These are phyloP conservation scores for Lordiphosa fenestrarum DNA, from an alignment of 2,888 invertebrate genomes.

Conservation along the genomic window DNA sequence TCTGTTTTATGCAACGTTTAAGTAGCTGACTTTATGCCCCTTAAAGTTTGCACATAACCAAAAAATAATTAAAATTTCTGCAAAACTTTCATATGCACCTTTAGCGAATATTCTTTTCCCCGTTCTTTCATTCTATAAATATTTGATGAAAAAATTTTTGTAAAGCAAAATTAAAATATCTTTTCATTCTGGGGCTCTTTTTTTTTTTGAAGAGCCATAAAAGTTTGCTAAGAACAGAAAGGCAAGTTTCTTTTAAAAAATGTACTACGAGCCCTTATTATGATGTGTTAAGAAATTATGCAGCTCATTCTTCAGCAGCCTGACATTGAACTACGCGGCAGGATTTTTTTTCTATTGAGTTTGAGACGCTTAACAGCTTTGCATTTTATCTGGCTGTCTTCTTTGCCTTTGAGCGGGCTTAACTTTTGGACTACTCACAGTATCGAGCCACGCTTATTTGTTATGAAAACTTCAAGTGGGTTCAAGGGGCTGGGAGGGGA, in stretches of 20 bases:
- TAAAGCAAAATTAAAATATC: constrained; percentile 21
- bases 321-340: constrained; percentile 49
- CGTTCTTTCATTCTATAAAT: constrained; percentile 33
- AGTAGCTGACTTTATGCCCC: constrained; percentile 6
- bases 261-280: constrained; percentile 20
- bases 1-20: background rate
- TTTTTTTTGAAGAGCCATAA: constrained; percentile 7
- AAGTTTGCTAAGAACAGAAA: constrained; percentile 30
- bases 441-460: constrained; percentile 65
- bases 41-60: constrained; percentile 32
- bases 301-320: constrained; percentile 10
- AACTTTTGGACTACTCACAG: constrained; percentile 62
- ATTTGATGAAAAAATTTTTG: constrained; percentile 48
- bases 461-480: constrained; percentile 57
- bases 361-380: constrained; percentile 40
- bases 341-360: constrained; percentile 30
- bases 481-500: constrained; percentile 8
- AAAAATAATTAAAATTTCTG: constrained; percentile 53
- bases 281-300: constrained; percentile 53
- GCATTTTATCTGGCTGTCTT: constrained; percentile 51
- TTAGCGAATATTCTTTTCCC: constrained; percentile 11
- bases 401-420: constrained; percentile 41
- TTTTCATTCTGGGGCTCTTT: constrained; percentile 26
- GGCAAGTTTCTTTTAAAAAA: background rate
- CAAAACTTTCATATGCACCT: constrained; percentile 20